Percentiles rank a stretch among this genome's conserved stretches.
These are phyloP conservation scores for Arctopsyche grandis DNA, from an alignment of 1,140 invertebrate genomes.

Conservation along the genomic window DNA sequence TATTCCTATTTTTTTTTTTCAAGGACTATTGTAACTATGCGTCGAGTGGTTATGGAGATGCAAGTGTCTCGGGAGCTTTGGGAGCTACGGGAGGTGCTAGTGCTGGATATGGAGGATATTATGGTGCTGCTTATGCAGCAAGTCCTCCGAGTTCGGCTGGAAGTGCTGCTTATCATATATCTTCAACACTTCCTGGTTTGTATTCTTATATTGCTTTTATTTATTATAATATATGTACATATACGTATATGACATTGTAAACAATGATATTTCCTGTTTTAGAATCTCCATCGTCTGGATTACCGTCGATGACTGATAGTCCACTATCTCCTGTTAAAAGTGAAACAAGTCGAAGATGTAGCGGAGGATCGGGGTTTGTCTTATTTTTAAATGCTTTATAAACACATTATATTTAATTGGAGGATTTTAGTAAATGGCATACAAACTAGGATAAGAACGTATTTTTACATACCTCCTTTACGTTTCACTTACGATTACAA, in stretches of 20 bases:
- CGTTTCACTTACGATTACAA: too few species aligned
- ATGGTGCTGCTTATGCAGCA: conserved; percentile 47
- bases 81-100: conserved; percentile 1
- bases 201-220: neutral
- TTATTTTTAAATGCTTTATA: neutral
- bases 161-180: conserved; percentile 50
- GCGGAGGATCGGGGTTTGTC: conserved; percentile 56
- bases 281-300: conserved; percentile 66
- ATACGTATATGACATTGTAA: conserved; percentile 15
- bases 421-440: too few species aligned
- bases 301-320: conserved; percentile 63
- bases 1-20: conserved; percentile 1
- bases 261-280: conserved; percentile 38
- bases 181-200: conserved; percentile 61
- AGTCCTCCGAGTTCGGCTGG: conserved; percentile 51
- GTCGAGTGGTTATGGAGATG: conserved; percentile 36
- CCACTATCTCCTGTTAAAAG: conserved; percentile 67
- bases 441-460: too few species aligned
- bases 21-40: conserved; percentile 50
- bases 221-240: neutral
- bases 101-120: conserved; percentile 37
- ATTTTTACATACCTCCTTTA: too few species aligned
- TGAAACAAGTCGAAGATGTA: conserved; percentile 63
- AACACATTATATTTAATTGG: neutral
- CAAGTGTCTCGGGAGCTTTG: conserved; percentile 10